Evolutionary conservation across 2,888 invertebrate genomes (phyloP).

Genomic region (Drosophila mettleri): DNA sequence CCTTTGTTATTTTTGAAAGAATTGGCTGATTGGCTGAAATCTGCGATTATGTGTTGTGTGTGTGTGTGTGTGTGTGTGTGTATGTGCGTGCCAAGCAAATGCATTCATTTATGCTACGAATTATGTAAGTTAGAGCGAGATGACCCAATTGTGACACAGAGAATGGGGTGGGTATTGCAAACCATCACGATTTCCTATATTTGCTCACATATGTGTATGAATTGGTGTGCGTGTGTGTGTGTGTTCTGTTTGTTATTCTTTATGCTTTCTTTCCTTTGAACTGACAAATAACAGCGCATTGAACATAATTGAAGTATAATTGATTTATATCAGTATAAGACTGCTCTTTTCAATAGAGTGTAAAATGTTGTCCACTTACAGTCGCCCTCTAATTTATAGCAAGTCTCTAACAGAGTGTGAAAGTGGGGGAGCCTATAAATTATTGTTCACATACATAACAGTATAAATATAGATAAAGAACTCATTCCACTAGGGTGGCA

Average conservation of each 20-base stretch:
- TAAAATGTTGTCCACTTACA: slow-evolving; percentile 13
- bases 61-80: not conserved
- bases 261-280: not conserved
- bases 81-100: not conserved
- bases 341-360: not conserved
- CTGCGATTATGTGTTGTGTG: not conserved
- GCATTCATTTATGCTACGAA: too few relatives aligned
- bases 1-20: not conserved
- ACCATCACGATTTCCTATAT: not conserved
- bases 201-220: not conserved
- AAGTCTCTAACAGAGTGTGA: slow-evolving; percentile 11
- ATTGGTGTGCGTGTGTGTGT: not conserved
- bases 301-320: not conserved
- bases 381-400: slow-evolving; percentile 51
- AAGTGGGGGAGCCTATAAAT: slow-evolving; percentile 19
- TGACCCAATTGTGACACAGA: not conserved
- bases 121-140: slow-evolving; percentile 2
- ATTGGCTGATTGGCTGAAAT: not conserved
- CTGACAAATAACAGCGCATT: not conserved
- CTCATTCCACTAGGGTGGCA: slow-evolving; percentile 24
- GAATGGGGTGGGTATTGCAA: not conserved
- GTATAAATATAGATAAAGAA: slow-evolving; percentile 12
- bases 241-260: not conserved
- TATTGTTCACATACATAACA: not conserved
- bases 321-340: not conserved